Percentiles rank a stretch among this genome's conserved stretches.
Evolutionary conservation across 2,888 invertebrate genomes (phyloP).

Genomic region (Piscicola geometra): DNA sequence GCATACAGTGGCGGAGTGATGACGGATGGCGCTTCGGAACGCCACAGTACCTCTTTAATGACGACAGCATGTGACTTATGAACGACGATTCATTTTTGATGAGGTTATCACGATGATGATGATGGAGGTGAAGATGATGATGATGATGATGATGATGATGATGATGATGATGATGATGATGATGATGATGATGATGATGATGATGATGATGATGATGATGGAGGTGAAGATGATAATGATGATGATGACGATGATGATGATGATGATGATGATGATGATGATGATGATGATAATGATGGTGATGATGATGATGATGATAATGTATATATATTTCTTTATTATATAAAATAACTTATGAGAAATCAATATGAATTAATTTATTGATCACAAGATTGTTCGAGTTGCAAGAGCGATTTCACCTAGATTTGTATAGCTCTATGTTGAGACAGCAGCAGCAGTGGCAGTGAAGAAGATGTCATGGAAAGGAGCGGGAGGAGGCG

Average conservation of each 20-base stretch:
- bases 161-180: conserved; percentile 26
- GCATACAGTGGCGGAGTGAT: no score
- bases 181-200: conserved; percentile 24
- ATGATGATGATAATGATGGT: conserved; percentile 13
- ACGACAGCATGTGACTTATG: no score
- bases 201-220: conserved; percentile 27
- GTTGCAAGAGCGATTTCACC: no score
- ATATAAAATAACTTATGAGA: background rate
- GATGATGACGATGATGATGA: conserved; percentile 13
- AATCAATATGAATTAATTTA: no score
- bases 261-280: conserved; percentile 19
- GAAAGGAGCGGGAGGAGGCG: no score
- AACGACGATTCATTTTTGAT: no score
- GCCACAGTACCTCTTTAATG: no score
- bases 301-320: conserved; percentile 14
- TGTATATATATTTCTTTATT: background rate
- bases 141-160: conserved; percentile 26
- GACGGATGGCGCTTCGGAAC: no score
- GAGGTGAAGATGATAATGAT: conserved; percentile 1
- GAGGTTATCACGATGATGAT: conserved; percentile 1
- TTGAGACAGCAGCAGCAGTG: no score
- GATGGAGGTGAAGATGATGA: conserved; percentile 26
- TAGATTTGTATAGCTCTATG: no score
- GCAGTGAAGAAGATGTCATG: no score
- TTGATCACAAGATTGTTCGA: no score